Evolutionary conservation across 2,888 invertebrate genomes (phyloP).

Genomic region (Ormyrus pomaceus): DNA sequence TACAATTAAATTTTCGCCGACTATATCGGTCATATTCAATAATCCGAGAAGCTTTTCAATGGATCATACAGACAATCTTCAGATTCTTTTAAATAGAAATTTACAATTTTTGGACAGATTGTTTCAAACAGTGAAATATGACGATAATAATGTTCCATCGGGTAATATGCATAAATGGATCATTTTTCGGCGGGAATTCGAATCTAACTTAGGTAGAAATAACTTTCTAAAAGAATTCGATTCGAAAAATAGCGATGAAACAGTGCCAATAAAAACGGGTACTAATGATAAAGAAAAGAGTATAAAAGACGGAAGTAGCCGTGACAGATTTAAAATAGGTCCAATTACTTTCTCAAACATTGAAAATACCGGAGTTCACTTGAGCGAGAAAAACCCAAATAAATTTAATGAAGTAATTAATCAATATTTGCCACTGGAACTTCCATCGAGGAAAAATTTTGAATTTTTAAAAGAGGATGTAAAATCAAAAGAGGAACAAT

Average conservation of each 20-base stretch:
- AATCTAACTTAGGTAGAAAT: constrained; percentile 15
- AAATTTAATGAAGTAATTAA: too few species aligned
- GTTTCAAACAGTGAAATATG: constrained; percentile 1
- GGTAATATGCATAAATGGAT: constrained; percentile 36
- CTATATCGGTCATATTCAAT: too few species aligned
- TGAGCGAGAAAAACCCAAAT: too few species aligned
- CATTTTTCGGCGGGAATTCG: constrained; percentile 35
- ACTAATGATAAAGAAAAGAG: background rate
- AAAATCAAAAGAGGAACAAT: too few species aligned
- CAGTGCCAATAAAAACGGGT: too few species aligned
- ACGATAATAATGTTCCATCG: background rate
- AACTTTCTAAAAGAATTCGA: constrained; percentile 20
- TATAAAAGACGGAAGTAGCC: background rate
- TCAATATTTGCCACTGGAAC: too few species aligned
- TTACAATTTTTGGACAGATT: constrained; percentile 25
- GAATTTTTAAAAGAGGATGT: too few species aligned
- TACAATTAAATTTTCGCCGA: too few species aligned
- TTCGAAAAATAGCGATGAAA: background rate
- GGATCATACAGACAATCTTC: background rate
- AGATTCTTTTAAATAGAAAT: constrained; percentile 32
- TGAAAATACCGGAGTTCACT: background rate
- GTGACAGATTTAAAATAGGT: too few species aligned
- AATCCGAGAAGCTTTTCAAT: too few species aligned
- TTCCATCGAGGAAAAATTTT: too few species aligned
- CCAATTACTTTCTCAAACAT: background rate